phyloP scores from a whole-genome alignment of 2,113 vertebrate genomes.

The Eubucco bourcierii region DNA sequence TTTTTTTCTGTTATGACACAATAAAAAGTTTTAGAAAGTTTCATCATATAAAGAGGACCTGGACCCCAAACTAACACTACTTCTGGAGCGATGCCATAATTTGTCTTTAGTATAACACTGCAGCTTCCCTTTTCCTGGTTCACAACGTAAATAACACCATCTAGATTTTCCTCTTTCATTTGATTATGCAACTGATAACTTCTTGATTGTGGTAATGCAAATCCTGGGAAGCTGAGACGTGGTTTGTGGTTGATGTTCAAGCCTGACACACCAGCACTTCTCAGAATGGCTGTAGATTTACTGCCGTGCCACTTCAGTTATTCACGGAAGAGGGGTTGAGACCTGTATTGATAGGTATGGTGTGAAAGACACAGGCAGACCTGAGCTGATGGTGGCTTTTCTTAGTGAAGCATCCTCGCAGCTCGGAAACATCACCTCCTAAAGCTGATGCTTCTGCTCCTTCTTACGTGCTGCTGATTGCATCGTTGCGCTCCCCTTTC shows the following conservation, averaged over 20 bases:
- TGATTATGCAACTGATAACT: not conserved
- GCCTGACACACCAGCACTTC: no score
- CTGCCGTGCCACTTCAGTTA: fast-evolving
- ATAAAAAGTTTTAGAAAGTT: not conserved
- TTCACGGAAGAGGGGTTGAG: fast-evolving
- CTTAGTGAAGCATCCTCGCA: not conserved
- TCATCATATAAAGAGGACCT: not conserved
- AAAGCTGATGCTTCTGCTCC: not conserved
- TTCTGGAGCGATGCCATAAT: not conserved
- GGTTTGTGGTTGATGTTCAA: not conserved
- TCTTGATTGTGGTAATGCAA: not conserved
- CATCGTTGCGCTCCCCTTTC: fast-evolving
- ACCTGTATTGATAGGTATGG: fast-evolving
- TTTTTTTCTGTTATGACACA: not conserved
- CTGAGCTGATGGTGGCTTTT: not conserved
- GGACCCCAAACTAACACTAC: not conserved
- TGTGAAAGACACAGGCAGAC: not conserved
- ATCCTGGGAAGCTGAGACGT: not conserved
- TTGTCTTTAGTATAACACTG: not conserved
- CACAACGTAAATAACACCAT: not conserved
- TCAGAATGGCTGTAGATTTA: fast-evolving
- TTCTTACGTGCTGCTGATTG: fast-evolving
- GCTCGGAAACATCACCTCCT: not conserved
- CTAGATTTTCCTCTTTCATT: not conserved
- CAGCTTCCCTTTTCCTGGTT: not conserved